phyloP scores from a whole-genome alignment of 64 coral and sea anemone species.

The Stichodactyla helianthus region DNA sequence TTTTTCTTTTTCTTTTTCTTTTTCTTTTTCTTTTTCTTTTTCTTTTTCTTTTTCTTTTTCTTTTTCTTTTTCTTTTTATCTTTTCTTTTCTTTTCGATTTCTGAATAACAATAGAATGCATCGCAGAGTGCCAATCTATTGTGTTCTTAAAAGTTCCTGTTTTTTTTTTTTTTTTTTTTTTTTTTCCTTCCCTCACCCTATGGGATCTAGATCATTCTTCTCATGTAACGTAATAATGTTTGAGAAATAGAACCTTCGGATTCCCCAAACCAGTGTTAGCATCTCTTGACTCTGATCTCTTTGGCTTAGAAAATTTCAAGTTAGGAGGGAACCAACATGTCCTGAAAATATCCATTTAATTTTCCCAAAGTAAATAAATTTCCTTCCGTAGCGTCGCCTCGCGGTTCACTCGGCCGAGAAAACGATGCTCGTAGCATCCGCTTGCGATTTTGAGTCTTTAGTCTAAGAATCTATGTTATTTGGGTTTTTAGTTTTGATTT shows the following conservation, averaged over 20 bases:
- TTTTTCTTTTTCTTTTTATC: not conserved
- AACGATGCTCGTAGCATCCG: not conserved
- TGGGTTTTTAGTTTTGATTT: not conserved
- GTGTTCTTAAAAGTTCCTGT: not conserved
- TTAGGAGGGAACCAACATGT: not conserved
- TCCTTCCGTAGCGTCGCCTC: not conserved
- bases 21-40: no score
- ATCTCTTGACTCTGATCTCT: not conserved
- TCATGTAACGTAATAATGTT: not conserved
- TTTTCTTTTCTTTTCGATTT: not conserved
- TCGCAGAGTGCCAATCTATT: not conserved
- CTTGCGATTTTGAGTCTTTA: not conserved
- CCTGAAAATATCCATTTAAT: not conserved
- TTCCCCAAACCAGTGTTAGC: not conserved
- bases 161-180: not conserved
- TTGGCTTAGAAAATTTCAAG: not conserved
- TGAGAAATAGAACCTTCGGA: not conserved
- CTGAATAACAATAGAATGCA: not conserved
- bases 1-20: no score
- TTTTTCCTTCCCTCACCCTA: not conserved
- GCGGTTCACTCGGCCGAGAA: not conserved
- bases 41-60: no score
- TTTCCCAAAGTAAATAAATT: not conserved
- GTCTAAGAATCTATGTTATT: not conserved
- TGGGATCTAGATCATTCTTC: not conserved